These are phyloP conservation scores for Chironomus tentans DNA, from an alignment of 2,888 invertebrate species.

Conservation along the genomic window DNA sequence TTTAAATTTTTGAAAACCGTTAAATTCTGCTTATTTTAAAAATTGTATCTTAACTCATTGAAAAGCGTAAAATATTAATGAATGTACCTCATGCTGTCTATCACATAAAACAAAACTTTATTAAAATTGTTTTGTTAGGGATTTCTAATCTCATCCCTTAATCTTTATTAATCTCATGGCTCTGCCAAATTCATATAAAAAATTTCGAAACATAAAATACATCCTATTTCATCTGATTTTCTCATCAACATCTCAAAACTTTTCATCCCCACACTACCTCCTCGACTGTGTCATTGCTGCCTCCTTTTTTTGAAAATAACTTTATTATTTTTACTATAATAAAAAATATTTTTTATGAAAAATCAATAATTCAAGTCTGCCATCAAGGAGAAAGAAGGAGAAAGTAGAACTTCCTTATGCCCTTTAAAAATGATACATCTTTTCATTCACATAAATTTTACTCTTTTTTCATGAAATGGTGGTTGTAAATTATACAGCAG, in stretches of 20 bases:
- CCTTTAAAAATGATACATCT: background rate
- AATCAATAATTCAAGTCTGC: slow-evolving; percentile 21
- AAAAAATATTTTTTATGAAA: slow-evolving; percentile 16
- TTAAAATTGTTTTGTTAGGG: background rate
- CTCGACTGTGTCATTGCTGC: background rate
- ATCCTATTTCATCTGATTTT: too few species aligned
- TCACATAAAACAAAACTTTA: too few species aligned
- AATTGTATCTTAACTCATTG: too few species aligned
- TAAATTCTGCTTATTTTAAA: too few species aligned
- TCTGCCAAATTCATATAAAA: too few species aligned
- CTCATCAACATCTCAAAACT: background rate
- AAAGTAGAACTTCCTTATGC: background rate
- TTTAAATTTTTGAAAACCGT: too few species aligned
- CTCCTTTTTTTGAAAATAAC: background rate
- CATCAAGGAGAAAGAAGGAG: background rate
- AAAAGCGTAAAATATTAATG: too few species aligned
- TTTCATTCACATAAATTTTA: background rate
- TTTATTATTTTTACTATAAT: slow-evolving; percentile 4
- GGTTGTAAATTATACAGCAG: background rate
- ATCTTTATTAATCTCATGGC: background rate
- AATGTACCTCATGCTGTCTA: too few species aligned
- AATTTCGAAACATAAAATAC: background rate
- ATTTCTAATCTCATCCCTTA: background rate
- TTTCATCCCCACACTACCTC: background rate
- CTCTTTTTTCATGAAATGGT: background rate